These are phyloP conservation scores for Hydrocynus forskahlii DNA, from an alignment of 2,797 vertebrate species.

Conservation along the genomic window DNA sequence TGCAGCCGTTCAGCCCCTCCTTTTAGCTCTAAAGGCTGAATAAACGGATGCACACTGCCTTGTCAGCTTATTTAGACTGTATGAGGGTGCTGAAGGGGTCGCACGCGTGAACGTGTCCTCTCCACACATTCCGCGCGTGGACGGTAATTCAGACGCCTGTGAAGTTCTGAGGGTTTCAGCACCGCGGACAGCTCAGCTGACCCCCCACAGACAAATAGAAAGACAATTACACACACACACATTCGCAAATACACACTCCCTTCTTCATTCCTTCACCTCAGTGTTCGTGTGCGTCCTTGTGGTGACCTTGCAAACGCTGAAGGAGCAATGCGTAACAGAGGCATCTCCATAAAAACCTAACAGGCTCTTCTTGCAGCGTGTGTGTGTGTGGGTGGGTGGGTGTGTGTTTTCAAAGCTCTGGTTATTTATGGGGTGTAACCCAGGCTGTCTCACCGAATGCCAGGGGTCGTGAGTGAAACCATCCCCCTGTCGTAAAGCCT, in stretches of 20 bases:
- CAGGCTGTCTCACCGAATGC: constrained; percentile 27
- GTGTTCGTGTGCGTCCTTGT: constrained; percentile 56
- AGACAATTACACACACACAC: too few species aligned
- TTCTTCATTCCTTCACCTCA: background rate
- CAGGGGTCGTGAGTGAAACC: constrained; percentile 26
- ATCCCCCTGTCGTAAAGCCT: constrained; percentile 2
- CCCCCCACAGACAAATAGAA: background rate
- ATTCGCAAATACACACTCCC: background rate
- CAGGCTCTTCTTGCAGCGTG: background rate
- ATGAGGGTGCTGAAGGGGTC: background rate
- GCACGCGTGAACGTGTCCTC: background rate
- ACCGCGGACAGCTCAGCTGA: constrained; percentile 68
- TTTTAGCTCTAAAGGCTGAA: too few species aligned
- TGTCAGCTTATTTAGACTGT: background rate
- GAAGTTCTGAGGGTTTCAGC: constrained; percentile 62
- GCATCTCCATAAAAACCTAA: constrained; percentile 12
- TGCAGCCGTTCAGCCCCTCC: too few species aligned
- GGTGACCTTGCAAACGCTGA: constrained; percentile 58
- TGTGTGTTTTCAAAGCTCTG: constrained; percentile 8
- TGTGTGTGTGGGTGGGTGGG: background rate
- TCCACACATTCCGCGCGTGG: background rate
- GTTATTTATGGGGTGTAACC: constrained; percentile 56
- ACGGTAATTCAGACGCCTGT: background rate
- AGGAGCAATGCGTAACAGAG: constrained; percentile 14
- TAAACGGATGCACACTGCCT: too few species aligned